Base-by-base conservation (phyloP, 2,797 vertebrate genomes). In the Takifugu rubripes region DNA sequence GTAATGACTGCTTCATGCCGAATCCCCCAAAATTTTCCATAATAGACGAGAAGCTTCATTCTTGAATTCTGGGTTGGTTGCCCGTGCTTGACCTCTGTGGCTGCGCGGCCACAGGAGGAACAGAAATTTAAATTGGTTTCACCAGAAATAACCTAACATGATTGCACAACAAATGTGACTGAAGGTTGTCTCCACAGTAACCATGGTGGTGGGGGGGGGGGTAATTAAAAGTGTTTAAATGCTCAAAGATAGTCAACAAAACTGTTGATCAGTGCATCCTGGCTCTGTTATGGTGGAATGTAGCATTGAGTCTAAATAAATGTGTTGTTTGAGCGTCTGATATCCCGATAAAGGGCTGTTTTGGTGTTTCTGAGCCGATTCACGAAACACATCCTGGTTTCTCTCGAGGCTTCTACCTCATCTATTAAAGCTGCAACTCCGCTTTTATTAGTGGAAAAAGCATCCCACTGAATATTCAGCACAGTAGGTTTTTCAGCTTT, bases 381-480 rank as follows among this genome's bases (percentile, higher is more conserved):
- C 44, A 68, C 17, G 56, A 33, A 53, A 54, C 66, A 54, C n/a
- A 49, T 68, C 57, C 26, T 2, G 0, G 27, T 57, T 73, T 43
- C 33, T 68, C 69, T 63, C 1, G 0, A 57, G 79, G 72, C 66
- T 47, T 71, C 25, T 85, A 79, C 78, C 54, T 21, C 72, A 62
- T 64, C 60, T 77, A 79, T 84, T 84, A 81, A 80, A 71, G 26
- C 53, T 27, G 25, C 6, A 48, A 40, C 50, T 53, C 52, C 24
- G 51, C 9, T 81, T 88, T 88, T 84, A 84, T 78, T 61, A 61
- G 78, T 57, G 75, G 74, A 74, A 81, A 81, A 83, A 69, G 61
- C 25, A 49, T 31, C 59, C 64, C 58, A 61, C 47, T 86, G 70
- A 85, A 83, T 85, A 82, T 84, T 82, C 72, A 85, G 40, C 59